A percentile compares a stretch with the other conserved stretches of the same genome.
Conservation (phyloP, 2,888 invertebrate species). For the Pyrrhosoma nymphula region DNA sequence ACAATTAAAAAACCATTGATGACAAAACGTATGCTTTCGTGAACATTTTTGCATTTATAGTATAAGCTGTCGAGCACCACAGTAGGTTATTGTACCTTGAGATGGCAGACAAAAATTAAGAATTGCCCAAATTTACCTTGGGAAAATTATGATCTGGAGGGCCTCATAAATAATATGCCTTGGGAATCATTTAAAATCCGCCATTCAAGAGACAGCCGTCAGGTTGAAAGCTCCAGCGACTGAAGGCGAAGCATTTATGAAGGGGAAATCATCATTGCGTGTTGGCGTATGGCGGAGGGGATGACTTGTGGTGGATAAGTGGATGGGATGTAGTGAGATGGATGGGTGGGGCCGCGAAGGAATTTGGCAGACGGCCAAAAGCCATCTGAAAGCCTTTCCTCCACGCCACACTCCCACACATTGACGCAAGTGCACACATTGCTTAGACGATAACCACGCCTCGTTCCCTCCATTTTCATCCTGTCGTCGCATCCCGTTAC, state of each 20-base stretch:
- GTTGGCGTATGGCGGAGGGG: neutral
- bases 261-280: neutral
- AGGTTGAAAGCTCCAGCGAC: neutral
- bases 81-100: too few relatives aligned
- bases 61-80: too few relatives aligned
- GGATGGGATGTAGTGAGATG: neutral
- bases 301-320: too few relatives aligned
- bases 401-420: neutral
- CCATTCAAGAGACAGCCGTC: neutral
- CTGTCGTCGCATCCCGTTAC: neutral
- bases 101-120: too few relatives aligned
- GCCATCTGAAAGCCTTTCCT: neutral
- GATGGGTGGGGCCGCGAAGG: constrained; percentile 16
- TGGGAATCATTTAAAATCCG: neutral
- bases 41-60: too few relatives aligned
- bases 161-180: neutral
- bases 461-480: neutral
- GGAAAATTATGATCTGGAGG: neutral
- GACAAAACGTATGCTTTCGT: too few relatives aligned
- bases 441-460: neutral
- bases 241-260: constrained; percentile 54
- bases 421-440: neutral
- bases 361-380: constrained; percentile 55
- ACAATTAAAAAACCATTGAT: too few relatives aligned
- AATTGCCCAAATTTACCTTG: too few relatives aligned